Evolutionary conservation across 2,113 vertebrate species (phyloP), one percentile per base, ranked within the genome.

Genomic region (Aleadryas rufinucha): DNA sequence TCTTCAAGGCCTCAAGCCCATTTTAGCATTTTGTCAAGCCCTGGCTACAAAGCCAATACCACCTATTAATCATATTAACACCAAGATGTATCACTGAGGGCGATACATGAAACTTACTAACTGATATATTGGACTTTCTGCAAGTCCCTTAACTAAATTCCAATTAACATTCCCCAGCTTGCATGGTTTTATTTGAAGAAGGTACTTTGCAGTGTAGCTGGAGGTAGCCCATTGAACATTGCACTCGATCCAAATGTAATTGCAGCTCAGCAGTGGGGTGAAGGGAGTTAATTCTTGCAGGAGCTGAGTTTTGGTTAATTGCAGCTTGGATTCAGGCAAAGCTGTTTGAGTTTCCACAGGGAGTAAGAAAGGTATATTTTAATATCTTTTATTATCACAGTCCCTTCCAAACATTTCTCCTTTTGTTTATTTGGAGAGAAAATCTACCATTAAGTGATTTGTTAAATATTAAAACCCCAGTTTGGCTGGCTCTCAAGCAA

Each of bases 401-500:
- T 45, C 18, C 57, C 13, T 84, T 93, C 33, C 50, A 42, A 87
- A 77, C 47, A 59, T 69, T 86, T 69, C 39, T 87, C 31, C 37
- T 91, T 84, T 91, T 80, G 66, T 75, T 91, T 91, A 69, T 74
- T 66, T 84, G 56, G 92, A 66, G 52, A 71, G 63, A 89, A 95
- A 89, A 91, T 69, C 54, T 84, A 83, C 66, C 54, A 68, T 71
- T 68, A 88, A 92, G 41, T 41, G 57, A 95, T 90, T 76, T 93
- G 45, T 88, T 93, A 92, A 61, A 90, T 1, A 10, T 68, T 95
- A 82, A 96, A 92, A 87, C 24, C 37, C 77, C 57, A 87, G 26
- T 79, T 92, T 95, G 91, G 84, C 91, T 97, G 87, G 70, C 87
- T 95, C 75, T 94, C 70, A 84, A 84, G 84, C 61, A 96, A 93